These are phyloP conservation scores for Hyperopisus bebe DNA, from an alignment of 2,113 vertebrate species.

Conservation along the genomic window DNA sequence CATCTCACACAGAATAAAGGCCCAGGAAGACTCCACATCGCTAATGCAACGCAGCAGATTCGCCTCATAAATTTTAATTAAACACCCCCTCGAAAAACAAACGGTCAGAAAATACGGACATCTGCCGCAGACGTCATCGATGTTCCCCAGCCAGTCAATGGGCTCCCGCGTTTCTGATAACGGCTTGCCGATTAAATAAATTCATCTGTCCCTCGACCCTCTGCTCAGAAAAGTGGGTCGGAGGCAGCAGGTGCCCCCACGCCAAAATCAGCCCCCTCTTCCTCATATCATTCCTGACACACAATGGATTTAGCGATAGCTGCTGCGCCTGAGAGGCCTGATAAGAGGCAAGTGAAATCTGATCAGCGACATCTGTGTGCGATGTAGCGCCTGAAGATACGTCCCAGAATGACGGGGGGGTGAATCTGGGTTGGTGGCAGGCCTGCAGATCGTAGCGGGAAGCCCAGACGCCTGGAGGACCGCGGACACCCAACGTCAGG, in stretches of 20 bases:
- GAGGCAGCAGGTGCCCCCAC: not conserved
- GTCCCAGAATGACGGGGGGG: not conserved
- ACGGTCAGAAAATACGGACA: slow-evolving; percentile 99
- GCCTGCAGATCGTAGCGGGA: not conserved
- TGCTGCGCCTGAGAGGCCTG: not conserved
- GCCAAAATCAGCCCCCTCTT: not conserved
- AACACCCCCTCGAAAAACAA: slow-evolving; percentile 83
- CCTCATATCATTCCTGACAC: not conserved
- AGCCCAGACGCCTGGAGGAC: not conserved
- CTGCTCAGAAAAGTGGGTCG: not conserved
- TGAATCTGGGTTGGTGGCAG: not conserved
- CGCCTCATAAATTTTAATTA: slow-evolving; percentile 99
- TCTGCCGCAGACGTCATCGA: slow-evolving; percentile 94
- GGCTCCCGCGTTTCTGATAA: slow-evolving; percentile 74
- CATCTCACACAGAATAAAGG: slow-evolving; percentile 67
- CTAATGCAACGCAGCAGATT: slow-evolving; percentile 96
- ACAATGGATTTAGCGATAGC: not conserved
- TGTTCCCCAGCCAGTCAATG: slow-evolving; percentile 85
- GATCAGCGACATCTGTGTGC: not conserved
- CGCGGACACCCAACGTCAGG: not conserved
- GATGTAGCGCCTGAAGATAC: not conserved
- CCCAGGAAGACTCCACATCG: slow-evolving; percentile 86
- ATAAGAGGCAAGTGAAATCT: not conserved
- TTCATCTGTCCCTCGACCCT: not conserved
- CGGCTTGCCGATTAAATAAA: slow-evolving; percentile 22